Evolutionary conservation across 2,888 invertebrate genomes (phyloP).

Genomic region (Mycalesis mineus): DNA sequence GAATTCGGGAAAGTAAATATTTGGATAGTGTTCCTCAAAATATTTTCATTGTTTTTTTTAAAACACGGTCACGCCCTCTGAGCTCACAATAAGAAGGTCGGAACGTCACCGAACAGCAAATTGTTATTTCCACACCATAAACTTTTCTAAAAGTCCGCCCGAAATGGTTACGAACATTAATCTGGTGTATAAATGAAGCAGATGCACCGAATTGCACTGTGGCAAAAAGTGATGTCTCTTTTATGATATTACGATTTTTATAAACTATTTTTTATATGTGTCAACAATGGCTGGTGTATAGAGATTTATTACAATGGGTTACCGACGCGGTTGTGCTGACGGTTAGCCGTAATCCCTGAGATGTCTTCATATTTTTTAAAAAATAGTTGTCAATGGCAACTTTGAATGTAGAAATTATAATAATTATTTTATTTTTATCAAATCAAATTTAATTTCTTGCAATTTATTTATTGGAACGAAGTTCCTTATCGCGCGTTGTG

Average conservation of each 20-base stretch:
- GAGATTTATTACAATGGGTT: constrained; percentile 1
- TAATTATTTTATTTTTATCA: no score
- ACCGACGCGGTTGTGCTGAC: constrained; percentile 1
- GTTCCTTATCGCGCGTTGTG: no score
- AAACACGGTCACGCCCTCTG: constrained; percentile 68
- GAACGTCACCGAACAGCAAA: constrained; percentile 63
- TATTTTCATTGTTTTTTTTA: constrained; percentile 50
- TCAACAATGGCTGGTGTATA: constrained; percentile 6
- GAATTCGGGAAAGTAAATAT: constrained; percentile 68
- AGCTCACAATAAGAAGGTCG: constrained; percentile 48
- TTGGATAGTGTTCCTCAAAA: constrained; percentile 68
- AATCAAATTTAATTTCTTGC: no score
- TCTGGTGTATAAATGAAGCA: constrained; percentile 60
- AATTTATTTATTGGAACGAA: no score
- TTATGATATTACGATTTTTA: constrained; percentile 22
- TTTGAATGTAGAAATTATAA: no score
- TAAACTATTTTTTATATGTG: constrained; percentile 4
- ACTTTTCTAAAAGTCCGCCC: constrained; percentile 57
- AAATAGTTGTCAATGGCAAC: no score
- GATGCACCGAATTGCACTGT: constrained; percentile 39
- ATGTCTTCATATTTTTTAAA: background rate
- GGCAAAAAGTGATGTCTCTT: constrained; percentile 37
- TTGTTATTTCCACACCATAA: constrained; percentile 74
- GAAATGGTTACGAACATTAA: constrained; percentile 60
- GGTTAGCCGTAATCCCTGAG: background rate